Base-by-base conservation (phyloP, 2,888 invertebrate species). In the Apodemia mormo region DNA sequence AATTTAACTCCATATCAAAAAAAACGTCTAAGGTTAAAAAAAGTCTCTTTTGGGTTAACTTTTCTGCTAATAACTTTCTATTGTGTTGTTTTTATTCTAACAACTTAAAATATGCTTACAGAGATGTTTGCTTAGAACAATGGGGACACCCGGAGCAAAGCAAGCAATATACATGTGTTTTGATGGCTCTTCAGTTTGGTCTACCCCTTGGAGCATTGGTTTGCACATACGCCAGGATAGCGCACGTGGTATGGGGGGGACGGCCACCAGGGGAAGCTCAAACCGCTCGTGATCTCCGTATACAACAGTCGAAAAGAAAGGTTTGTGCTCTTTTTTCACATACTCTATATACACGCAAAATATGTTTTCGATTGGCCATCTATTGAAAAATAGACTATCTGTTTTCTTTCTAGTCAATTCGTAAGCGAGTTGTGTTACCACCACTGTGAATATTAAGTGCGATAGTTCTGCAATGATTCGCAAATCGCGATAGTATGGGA, bases 181-280 rank as follows among this genome's bases (percentile, higher is more conserved):
- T 98, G 74, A 94, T 98, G 88, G 94, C 96, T 61, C 94, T 98
- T 67, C 98, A 98, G 88, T 98, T 98, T 85, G 94, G 97, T 73
- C 93, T 98, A 74, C 98, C 98, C 0, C 92, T 98, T 74, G 85
- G 94, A 37, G 97, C 97, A 58, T 94, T 98, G 22, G 93, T 97
- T 71, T 97, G 96, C 84, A 97, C 98, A 0, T 98, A 98, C 84
- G 95, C 96, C 1, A 95, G 97, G 76, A 98, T 98, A 73, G 98
- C 96, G 0, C 94, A 96, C 67, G 96, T 96, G 14, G 97, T 98
- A 65, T 98, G 98, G 97, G 97, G 97, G 33, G 91, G 97, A 75
- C 94, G 96, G 54, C 96, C 97, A 8, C 98, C 98, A 0, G 98
- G 98, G 0, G 98, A 98, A 85, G 98, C 98, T 0, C 96, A 97